A percentile compares a stretch with the other conserved stretches of the same genome.
These are phyloP conservation scores for Drosophila nikananu DNA, from an alignment of 1,140 invertebrate genomes.

Conservation along the genomic window DNA sequence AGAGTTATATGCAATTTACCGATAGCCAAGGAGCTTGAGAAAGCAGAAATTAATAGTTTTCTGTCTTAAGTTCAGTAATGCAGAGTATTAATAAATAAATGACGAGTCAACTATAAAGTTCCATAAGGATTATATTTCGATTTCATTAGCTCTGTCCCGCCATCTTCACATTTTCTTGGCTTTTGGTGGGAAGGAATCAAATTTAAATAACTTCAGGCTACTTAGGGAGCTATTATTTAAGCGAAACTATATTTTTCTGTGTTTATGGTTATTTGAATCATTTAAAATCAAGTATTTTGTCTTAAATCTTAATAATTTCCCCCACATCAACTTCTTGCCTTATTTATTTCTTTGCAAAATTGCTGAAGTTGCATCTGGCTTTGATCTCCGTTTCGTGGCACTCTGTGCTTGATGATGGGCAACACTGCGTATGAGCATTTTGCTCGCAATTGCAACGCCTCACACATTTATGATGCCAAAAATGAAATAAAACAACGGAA, in stretches of 20 bases:
- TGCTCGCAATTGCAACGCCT: slow-evolving; percentile 34
- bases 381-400: slow-evolving; percentile 9
- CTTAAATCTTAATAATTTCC: neutral
- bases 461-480: slow-evolving; percentile 57
- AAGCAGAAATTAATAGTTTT: slow-evolving; percentile 2
- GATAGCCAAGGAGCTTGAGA: neutral
- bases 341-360: neutral
- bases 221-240: neutral
- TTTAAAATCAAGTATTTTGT: neutral
- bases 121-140: neutral
- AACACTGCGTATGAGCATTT: slow-evolving; percentile 58
- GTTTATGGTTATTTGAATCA: neutral
- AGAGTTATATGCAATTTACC: neutral
- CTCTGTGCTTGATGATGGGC: slow-evolving; percentile 24
- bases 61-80: neutral
- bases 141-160: too few species aligned
- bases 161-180: neutral
- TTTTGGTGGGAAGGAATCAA: neutral
- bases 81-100: neutral
- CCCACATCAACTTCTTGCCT: neutral
- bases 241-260: too few species aligned
- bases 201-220: neutral
- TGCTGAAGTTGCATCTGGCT: slow-evolving; percentile 15
- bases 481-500: slow-evolving; percentile 45
- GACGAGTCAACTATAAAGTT: neutral